Conservation (phyloP, 1,140 invertebrate genomes). For the Brachionus rotundiformis region DNA sequence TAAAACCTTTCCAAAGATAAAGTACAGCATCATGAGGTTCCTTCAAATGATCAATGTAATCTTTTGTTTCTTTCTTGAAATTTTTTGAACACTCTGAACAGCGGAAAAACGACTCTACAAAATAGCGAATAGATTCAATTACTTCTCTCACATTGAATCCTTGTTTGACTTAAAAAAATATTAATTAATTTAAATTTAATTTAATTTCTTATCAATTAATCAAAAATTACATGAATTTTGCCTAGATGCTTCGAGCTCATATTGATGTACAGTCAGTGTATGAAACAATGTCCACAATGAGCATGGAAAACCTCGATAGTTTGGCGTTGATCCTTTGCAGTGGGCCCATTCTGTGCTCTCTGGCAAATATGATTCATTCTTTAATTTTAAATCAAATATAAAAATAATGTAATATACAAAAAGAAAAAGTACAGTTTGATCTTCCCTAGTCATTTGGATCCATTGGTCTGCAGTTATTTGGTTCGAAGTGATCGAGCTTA, state of each 20-base stretch:
- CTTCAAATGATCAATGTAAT: constrained; percentile 72
- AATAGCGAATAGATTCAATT: constrained; percentile 79
- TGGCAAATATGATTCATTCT: constrained; percentile 25
- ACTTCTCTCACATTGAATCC: constrained; percentile 68
- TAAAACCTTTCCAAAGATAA: constrained; percentile 90
- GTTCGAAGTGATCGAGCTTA: neutral
- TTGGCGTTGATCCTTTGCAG: constrained; percentile 52
- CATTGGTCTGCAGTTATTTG: constrained; percentile 24
- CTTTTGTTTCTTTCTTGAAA: constrained; percentile 72
- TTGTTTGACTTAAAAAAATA: constrained; percentile 52
- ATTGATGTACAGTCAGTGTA: constrained; percentile 50
- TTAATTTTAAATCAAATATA: neutral
- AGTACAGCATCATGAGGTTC: constrained; percentile 75
- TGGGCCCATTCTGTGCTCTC: constrained; percentile 49
- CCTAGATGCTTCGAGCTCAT: neutral
- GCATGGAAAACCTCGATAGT: constrained; percentile 54
- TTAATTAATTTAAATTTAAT: neutral
- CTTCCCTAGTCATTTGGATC: neutral
- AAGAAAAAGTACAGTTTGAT: neutral
- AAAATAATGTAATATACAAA: neutral
- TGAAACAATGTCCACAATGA: constrained; percentile 54
- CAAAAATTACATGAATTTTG: neutral
- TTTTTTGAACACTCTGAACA: constrained; percentile 84
- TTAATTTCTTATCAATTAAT: too few relatives aligned
- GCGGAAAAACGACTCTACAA: constrained; percentile 88